Conservation (phyloP, 2,888 invertebrate genomes). For the Pomacea canaliculata region DNA sequence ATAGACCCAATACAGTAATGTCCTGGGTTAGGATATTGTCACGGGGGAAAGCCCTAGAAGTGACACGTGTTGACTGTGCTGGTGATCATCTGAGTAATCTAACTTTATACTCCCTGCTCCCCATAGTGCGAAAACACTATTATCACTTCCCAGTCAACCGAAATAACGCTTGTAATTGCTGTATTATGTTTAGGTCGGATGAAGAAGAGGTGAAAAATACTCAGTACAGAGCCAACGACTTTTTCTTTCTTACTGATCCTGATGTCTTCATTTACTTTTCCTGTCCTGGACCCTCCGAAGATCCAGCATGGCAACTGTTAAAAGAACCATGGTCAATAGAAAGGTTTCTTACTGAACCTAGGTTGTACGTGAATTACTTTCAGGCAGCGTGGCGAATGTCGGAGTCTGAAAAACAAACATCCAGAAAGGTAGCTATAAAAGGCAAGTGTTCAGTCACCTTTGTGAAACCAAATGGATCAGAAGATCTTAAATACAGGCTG, state of each 20-base stretch:
- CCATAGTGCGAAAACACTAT: too few relatives aligned
- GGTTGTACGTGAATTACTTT: conserved; percentile 50
- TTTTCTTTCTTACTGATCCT: conserved; percentile 61
- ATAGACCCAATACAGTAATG: too few relatives aligned
- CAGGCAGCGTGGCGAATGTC: conserved; percentile 41
- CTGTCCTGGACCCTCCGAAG: conserved; percentile 39
- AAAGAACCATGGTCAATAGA: conserved; percentile 35
- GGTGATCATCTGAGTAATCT: too few relatives aligned
- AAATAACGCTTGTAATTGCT: too few relatives aligned
- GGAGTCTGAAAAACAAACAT: conserved; percentile 28
- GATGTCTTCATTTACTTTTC: conserved; percentile 50
- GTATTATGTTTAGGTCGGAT: too few relatives aligned
- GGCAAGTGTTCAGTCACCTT: conserved; percentile 37
- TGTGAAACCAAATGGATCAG: conserved; percentile 17
- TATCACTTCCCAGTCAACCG: too few relatives aligned
- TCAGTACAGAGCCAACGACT: conserved; percentile 39
- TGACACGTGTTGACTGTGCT: too few relatives aligned
- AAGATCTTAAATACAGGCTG: conserved; percentile 9
- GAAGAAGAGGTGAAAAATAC: too few relatives aligned
- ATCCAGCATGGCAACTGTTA: conserved; percentile 57
- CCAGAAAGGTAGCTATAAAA: conserved; percentile 38
- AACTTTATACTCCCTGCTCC: too few relatives aligned
- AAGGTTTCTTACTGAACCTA: conserved; percentile 47
- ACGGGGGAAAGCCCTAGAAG: too few relatives aligned
- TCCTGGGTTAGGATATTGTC: too few relatives aligned